A percentile compares a stretch with the other conserved stretches of the same genome.
phyloP scores from a whole-genome alignment of 1,140 invertebrate species.

The Drosophila pruinosa region DNA sequence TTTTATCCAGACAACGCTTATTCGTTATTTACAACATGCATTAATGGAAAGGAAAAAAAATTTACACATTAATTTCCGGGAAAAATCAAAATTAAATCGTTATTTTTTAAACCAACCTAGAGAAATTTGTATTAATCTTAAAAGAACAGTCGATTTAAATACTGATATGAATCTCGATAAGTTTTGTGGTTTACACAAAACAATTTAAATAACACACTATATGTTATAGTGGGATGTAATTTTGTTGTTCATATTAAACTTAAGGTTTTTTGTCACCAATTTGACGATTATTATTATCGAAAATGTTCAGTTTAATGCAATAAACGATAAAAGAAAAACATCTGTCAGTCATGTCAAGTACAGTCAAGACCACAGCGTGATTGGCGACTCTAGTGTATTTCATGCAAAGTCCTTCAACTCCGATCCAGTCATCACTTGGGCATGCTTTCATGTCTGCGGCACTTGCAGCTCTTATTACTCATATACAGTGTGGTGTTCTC shows the following conservation, averaged over 20 bases:
- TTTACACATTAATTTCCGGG: background rate
- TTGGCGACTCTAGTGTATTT: slow-evolving; percentile 6
- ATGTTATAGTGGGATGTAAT: too few species aligned
- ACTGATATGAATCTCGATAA: too few species aligned
- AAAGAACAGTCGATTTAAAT: too few species aligned
- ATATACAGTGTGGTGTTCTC: slow-evolving; percentile 6
- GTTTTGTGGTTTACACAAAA: too few species aligned
- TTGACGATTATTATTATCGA: background rate
- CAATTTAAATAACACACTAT: too few species aligned
- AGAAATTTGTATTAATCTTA: too few species aligned
- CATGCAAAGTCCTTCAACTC: slow-evolving; percentile 1
- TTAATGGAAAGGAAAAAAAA: background rate
- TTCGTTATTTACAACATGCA: background rate
- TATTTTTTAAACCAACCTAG: too few species aligned
- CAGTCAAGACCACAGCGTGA: background rate
- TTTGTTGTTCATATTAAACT: too few species aligned
- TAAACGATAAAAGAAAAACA: background rate
- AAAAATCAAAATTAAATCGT: background rate
- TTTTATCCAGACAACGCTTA: background rate
- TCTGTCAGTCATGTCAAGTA: background rate
- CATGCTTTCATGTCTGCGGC: slow-evolving; percentile 5
- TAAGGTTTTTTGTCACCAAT: too few species aligned
- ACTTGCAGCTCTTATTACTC: slow-evolving; percentile 18
- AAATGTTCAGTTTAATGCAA: background rate
- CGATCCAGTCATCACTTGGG: background rate